Percentiles rank a stretch among this genome's conserved stretches.
Conservation (phyloP, 1,140 invertebrate species). For the Drosophila saltans region DNA sequence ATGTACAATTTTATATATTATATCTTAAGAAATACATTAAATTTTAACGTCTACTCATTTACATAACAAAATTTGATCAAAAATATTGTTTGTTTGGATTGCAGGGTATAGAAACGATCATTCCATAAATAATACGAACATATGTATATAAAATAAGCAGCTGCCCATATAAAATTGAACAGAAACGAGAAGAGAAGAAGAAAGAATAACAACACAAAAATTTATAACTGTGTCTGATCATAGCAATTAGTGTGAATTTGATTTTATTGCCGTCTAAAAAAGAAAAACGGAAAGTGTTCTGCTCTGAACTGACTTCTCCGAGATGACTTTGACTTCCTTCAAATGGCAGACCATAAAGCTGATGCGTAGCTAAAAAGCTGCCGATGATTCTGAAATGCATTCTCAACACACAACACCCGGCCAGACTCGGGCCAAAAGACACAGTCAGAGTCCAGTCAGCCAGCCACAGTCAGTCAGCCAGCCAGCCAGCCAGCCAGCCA, state of each 20-base stretch:
- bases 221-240: conserved; percentile 82
- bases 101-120: not conserved
- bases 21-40: too few species aligned
- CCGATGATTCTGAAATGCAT: conserved; percentile 43
- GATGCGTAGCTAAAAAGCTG: conserved; percentile 51
- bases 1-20: too few species aligned
- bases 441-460: not conserved
- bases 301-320: conserved; percentile 30
- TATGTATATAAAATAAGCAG: conserved; percentile 32
- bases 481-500: not conserved
- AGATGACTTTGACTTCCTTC: conserved; percentile 12
- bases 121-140: not conserved
- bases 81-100: not conserved
- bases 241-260: conserved; percentile 83
- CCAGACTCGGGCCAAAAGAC: not conserved
- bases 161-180: conserved; percentile 43
- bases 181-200: conserved; percentile 22
- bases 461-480: too few species aligned
- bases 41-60: too few species aligned
- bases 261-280: conserved; percentile 68
- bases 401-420: conserved; percentile 38
- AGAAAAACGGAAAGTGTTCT: conserved; percentile 72
- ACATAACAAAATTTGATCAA: too few species aligned
- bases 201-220: conserved; percentile 65
- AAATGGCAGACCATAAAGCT: conserved; percentile 27